Base-by-base conservation (phyloP, 2,113 vertebrate genomes). In the Camelus bactrianus region DNA sequence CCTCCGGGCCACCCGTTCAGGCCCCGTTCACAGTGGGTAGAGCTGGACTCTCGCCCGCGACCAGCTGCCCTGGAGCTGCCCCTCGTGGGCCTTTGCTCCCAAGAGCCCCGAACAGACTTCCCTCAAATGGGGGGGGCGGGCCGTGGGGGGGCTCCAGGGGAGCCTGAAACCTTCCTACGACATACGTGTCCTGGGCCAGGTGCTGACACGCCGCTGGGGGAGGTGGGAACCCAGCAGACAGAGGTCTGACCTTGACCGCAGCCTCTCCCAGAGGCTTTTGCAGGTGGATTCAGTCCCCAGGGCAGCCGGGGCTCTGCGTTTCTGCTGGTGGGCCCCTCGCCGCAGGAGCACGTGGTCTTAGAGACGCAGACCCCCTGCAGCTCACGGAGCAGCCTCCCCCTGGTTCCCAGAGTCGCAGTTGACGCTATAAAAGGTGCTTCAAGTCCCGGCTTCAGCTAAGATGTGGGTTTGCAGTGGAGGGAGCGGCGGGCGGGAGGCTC, bases 341-440 rank as follows among this genome's bases (percentile, higher is more conserved):
- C 11, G 15, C 20, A 56, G 76, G 32, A 79, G 32, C 6, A 35
- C 12, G n/a, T 79, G n/a, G 22, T 79, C 76, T 56, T 32, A 22
- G 38, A 85, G 46, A 6, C 11, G 14, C 30, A 24, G 7, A 5
- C 16, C 22, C 8, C 0, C 1, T 2, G 2, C 10, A 5, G 26
- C 38, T 6, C 0, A 0, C 7, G 22, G 52, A n/a, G 7, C 8
- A 5, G 7, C 10, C 24, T 20, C n/a, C 38, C n/a, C 6, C n/a
- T 46, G 64, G 26, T 13, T n/a, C 30, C 0, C 13, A 2, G 50
- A 19, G 20, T 4, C 48, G 10, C 2, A 5, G 56, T 42, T 14
- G 80, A 38, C 28, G 2, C 80, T 26, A 7, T 35, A 20, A 8
- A 65, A 28, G 54, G 35, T 4, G 12, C 52, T 10, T n/a, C 4